Percentiles rank a stretch among this genome's conserved stretches.
These are phyloP conservation scores for Oscheius sp. DNA, from an alignment of 2,888 invertebrate species.

Conservation along the genomic window DNA sequence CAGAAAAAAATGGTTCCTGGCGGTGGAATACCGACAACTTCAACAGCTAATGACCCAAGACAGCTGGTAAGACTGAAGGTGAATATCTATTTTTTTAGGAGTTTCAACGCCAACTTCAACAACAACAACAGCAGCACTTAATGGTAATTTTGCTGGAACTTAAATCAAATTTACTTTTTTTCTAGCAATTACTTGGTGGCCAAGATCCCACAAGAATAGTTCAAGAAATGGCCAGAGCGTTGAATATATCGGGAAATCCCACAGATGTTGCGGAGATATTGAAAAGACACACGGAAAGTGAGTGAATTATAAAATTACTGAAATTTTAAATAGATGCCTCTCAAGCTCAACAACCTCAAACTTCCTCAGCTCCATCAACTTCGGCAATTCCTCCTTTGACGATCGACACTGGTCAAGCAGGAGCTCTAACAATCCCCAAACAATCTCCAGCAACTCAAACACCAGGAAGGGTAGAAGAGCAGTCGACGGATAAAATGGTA, in stretches of 20 bases:
- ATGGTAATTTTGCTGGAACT: background rate
- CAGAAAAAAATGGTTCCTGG: background rate
- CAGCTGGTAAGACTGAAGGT: too few species aligned
- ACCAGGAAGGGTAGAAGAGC: background rate
- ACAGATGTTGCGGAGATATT: too few species aligned
- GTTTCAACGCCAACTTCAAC: background rate
- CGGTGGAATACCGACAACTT: background rate
- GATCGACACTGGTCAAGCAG: slow-evolving; percentile 2
- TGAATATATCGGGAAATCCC: background rate
- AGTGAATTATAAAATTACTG: too few species aligned
- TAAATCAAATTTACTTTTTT: background rate
- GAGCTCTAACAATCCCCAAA: background rate
- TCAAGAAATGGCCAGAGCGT: background rate
- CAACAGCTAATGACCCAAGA: too few species aligned
- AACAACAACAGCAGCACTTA: background rate
- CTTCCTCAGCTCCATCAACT: background rate
- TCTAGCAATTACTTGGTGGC: background rate
- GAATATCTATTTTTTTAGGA: too few species aligned
- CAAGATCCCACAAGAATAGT: background rate
- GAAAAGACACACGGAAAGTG: too few species aligned
- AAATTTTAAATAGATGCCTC: too few species aligned
- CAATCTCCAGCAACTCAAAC: background rate
- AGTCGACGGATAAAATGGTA: background rate
- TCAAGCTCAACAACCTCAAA: too few species aligned
- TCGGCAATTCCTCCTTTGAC: background rate